Evolutionary conservation across 2,888 invertebrate species (phyloP).

Genomic region (Acanthosepion esculentum): DNA sequence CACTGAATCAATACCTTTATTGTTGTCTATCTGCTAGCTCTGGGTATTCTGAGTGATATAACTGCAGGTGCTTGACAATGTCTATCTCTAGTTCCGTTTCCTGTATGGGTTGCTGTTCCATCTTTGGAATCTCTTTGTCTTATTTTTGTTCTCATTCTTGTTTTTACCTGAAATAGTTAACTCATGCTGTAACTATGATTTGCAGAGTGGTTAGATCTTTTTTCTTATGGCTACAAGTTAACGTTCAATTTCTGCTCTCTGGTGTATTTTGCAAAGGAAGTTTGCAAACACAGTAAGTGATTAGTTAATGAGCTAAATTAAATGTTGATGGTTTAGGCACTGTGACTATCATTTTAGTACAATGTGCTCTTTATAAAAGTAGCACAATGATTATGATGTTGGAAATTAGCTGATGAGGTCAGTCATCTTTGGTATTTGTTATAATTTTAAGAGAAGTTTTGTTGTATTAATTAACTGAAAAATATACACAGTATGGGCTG

Average conservation of each 20-base stretch:
- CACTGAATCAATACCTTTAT: not conserved
- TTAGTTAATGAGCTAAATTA: too few relatives aligned
- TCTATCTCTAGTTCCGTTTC: slow-evolving; percentile 17
- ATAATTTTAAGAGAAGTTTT: too few relatives aligned
- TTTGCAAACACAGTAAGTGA: not conserved
- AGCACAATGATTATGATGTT: too few relatives aligned
- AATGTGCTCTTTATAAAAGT: too few relatives aligned
- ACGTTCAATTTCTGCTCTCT: not conserved
- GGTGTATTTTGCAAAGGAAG: not conserved
- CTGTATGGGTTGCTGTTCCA: not conserved
- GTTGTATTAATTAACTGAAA: too few relatives aligned
- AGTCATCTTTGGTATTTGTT: too few relatives aligned
- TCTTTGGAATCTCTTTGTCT: not conserved
- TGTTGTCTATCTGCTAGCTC: not conserved
- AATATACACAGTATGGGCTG: too few relatives aligned
- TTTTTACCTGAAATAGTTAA: not conserved
- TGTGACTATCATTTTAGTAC: too few relatives aligned
- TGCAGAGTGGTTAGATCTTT: not conserved
- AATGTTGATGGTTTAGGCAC: too few relatives aligned
- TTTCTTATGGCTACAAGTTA: not conserved
- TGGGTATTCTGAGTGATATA: not conserved
- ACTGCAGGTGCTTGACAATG: not conserved
- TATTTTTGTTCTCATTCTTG: not conserved
- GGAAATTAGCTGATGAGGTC: too few relatives aligned
- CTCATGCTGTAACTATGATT: not conserved